phyloP scores from a whole-genome alignment of 2,797 vertebrate species.

The Manis pentadactyla region DNA sequence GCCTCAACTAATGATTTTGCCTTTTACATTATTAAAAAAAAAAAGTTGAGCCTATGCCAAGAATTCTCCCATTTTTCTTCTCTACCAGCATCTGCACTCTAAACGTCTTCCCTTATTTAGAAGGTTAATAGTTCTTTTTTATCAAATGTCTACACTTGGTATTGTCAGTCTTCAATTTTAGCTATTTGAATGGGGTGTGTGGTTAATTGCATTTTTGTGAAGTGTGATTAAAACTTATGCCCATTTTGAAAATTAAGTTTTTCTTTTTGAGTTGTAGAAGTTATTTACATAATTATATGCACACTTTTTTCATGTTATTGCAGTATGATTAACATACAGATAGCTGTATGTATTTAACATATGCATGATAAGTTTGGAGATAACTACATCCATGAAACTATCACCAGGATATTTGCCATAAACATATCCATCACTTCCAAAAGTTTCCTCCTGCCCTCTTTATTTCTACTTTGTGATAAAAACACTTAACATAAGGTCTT shows the following conservation, averaged over 20 bases:
- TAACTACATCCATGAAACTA: background rate
- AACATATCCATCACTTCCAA: background rate
- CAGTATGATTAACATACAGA: background rate
- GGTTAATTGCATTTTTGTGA: constrained; percentile 8
- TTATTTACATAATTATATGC: background rate
- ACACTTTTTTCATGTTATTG: background rate
- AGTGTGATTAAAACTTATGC: background rate
- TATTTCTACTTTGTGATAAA: background rate
- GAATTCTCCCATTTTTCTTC: background rate
- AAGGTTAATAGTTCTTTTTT: background rate
- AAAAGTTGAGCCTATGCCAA: background rate
- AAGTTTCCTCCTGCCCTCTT: background rate
- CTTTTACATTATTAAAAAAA: background rate
- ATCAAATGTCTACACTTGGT: background rate
- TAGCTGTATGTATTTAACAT: background rate
- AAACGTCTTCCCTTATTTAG: background rate
- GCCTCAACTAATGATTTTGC: background rate
- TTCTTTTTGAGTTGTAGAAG: background rate
- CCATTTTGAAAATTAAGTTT: constrained; percentile 4
- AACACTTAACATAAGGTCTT: background rate
- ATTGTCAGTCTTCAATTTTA: constrained; percentile 1
- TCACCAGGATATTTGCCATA: background rate
- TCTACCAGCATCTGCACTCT: background rate
- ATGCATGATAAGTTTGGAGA: background rate
- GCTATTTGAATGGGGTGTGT: background rate